A percentile compares a stretch with the other conserved stretches of the same genome.
Conservation (phyloP, 2,888 invertebrate genomes). For the Camptogramma bilineatum region DNA sequence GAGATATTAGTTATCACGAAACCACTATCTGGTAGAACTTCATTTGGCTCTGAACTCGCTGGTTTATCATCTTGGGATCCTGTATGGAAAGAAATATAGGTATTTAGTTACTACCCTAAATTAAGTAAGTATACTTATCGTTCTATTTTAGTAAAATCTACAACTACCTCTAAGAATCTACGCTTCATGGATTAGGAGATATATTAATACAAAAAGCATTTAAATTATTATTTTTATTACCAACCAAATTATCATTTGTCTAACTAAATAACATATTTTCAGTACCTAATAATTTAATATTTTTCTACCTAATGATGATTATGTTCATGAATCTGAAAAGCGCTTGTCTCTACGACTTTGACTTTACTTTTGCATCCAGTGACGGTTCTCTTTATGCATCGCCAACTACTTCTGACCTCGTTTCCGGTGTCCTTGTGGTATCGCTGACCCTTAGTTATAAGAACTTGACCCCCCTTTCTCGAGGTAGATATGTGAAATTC, state of each 20-base stretch:
- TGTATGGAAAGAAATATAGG: constrained; percentile 12
- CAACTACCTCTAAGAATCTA: neutral
- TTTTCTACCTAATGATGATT: constrained; percentile 49
- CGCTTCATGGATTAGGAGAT: neutral
- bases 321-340: constrained; percentile 57
- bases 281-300: neutral
- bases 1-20: constrained; percentile 24
- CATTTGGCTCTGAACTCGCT: constrained; percentile 14
- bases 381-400: constrained; percentile 60
- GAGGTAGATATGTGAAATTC: constrained; percentile 51
- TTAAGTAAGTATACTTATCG: neutral
- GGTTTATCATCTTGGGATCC: constrained; percentile 11
- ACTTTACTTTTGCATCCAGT: constrained; percentile 60
- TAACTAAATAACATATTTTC: neutral
- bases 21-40: neutral
- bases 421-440: constrained; percentile 65
- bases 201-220: neutral
- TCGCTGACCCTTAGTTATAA: constrained; percentile 57
- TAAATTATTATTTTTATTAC: neutral
- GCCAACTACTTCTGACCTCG: constrained; percentile 63
- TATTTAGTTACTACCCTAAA: constrained; percentile 4
- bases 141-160: neutral
- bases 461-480: constrained; percentile 61
- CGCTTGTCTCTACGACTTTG: constrained; percentile 56
- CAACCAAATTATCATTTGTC: too few species aligned